Evolutionary conservation across 2,113 vertebrate genomes (phyloP), one percentile per base, ranked within the genome.

Genomic region (Cisticola juncidis): DNA sequence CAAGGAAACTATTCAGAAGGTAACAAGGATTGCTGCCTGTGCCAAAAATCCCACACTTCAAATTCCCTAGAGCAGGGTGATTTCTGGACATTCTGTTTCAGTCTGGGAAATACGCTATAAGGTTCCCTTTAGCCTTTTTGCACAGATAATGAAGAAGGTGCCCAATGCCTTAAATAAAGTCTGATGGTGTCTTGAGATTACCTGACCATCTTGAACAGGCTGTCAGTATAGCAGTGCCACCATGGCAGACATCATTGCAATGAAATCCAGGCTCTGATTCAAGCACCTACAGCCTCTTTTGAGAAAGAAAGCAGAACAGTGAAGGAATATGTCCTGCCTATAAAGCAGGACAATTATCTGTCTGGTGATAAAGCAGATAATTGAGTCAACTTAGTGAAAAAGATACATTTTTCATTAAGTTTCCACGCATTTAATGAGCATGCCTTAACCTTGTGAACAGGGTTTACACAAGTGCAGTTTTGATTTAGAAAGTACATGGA

Each of bases 1-100:
- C 56, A 98, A 95, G 91, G 98, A 98, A 92, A 95, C 97, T 4
- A 51, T 99, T 87, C 98, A 98, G 73, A 99, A 99, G 98, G 99
- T 99, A 98, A 96, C 58, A 53, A 58, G 31, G n/a, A 50, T 44
- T 70, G 18, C 74, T 80, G 64, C 20, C 73, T 87, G 16, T 31
- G n/a, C 47, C 38, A 83, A 33, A 88, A 68, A 60, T 90, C 23
- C 28, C 28, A 54, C 61, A 51, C 26, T 69, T 74, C 20, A 60
- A 16, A 28, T 72, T 91, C 23, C 16, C 17, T 91, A 36, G 19
- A 85, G 33, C 35, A 85, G 44, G 15, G 8, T 62, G 45, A 56
- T 85, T 85, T 80, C 51, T 56, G 35, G 24, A 48, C 38, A 6
- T 79, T 79, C 17, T 23, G 0, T 61, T 91, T 92, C 28, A 86